Base-by-base conservation (phyloP, 2,113 vertebrate genomes). In the Corynorhinus townsendii region DNA sequence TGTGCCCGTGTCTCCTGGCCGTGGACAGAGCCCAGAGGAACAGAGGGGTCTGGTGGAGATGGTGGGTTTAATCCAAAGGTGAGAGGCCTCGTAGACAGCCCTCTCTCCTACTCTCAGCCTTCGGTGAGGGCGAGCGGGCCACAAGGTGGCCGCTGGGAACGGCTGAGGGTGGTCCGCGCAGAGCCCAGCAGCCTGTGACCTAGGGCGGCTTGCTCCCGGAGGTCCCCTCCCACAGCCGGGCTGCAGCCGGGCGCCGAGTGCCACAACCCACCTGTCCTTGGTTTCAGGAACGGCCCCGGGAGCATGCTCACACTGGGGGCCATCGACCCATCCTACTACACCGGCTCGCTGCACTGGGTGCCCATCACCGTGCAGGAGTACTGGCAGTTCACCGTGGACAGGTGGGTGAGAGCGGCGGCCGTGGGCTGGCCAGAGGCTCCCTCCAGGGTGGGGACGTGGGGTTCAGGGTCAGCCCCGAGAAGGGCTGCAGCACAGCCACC, bases 301-400 rank as follows among this genome's bases (percentile, higher is more conserved):
- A 99, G 98, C 0, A 93, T 98, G 96, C 92, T 99, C 90, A 89
- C 96, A 11, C 98, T 99, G 0, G 98, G 98, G 28, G 98, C 97
- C 73, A 71, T 97, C 0, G 98, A 99, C 22, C 15, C 22, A 0
- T 97, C 86, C 80, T 97, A 96, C 89, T 98, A 98, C 97, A 98
- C 95, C 0, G 98, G 98, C 17, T 35, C 89, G 20, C 96, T 99
- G 97, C 8, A 54, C 89, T 99, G 98, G 98, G 97, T 99, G 80
- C 98, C 98, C 0, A 86, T 99, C 76, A 98, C 98, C 0, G 93
- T 97, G 68, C 98, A 97, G 75, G 97, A 93, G 20, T 99, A 99
- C 97, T 98, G 98, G 98, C 98, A 99, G 96, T 98, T 99, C 97
- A 95, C 96, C 2, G 96, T 99, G 98, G 98, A 99, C 96, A 98